Conservation (phyloP, 2,888 invertebrate species). For the Bellardia pandia region DNA sequence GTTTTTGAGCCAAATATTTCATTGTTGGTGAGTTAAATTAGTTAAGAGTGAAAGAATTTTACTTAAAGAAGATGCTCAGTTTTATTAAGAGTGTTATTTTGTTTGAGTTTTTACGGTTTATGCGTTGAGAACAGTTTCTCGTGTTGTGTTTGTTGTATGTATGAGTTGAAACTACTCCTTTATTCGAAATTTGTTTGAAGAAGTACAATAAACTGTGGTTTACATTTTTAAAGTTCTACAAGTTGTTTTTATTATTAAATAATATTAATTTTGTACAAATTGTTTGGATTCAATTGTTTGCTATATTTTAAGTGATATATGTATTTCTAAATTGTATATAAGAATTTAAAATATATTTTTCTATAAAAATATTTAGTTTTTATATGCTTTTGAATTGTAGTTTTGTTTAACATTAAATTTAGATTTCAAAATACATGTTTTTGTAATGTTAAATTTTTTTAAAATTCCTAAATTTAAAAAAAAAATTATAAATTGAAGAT, state of each 20-base stretch:
- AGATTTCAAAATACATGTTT: too few relatives aligned
- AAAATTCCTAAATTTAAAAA: too few relatives aligned
- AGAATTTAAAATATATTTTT: too few relatives aligned
- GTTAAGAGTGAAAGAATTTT: neutral
- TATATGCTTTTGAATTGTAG: too few relatives aligned
- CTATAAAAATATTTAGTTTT: too few relatives aligned
- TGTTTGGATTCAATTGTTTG: too few relatives aligned
- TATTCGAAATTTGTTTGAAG: neutral
- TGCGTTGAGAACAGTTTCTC: neutral
- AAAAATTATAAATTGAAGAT: too few relatives aligned
- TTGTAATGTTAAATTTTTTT: too few relatives aligned
- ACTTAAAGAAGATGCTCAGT: neutral
- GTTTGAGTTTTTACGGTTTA: neutral
- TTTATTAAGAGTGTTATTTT: neutral
- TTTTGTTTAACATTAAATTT: too few relatives aligned
- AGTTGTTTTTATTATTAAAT: neutral
- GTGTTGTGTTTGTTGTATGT: neutral
- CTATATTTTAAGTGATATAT: too few relatives aligned
- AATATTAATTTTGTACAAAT: neutral
- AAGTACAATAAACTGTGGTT: neutral
- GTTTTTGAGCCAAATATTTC: neutral
- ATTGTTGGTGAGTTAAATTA: neutral
- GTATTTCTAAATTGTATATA: too few relatives aligned
- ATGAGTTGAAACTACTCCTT: neutral
- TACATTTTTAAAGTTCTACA: neutral